Evolutionary conservation across 2,797 vertebrate genomes (phyloP).

Genomic region (Morus bassanus): DNA sequence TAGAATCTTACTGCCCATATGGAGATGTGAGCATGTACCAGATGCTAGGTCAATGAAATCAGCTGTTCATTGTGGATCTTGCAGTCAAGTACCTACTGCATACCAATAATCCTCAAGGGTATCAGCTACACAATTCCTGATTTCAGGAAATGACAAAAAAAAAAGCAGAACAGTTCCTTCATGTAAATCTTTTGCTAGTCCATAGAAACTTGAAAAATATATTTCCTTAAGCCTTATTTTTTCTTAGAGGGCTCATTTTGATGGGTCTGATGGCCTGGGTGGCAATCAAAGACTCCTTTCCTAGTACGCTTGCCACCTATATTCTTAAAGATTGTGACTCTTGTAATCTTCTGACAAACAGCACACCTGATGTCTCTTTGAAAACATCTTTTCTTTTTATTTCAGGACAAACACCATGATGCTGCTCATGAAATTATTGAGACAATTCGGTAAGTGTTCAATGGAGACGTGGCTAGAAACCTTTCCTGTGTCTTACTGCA

Average conservation of each 20-base stretch:
- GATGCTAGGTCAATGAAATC: background rate
- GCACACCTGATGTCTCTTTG: background rate
- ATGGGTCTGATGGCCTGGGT: background rate
- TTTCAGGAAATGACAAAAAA: background rate
- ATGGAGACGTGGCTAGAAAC: background rate
- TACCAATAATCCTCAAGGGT: background rate
- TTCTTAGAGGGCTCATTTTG: background rate
- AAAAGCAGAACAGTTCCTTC: background rate
- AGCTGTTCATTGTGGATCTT: background rate
- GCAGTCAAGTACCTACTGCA: background rate
- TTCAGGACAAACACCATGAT: slow-evolving; percentile 99
- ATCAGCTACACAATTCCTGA: background rate
- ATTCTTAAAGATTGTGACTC: background rate
- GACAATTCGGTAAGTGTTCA: slow-evolving; percentile 90
- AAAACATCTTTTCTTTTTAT: slow-evolving; percentile 30
- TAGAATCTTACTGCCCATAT: background rate
- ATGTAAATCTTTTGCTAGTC: background rate
- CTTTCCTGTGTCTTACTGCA: background rate
- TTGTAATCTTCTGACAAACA: background rate
- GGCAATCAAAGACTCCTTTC: background rate
- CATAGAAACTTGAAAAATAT: background rate
- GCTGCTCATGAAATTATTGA: slow-evolving; percentile 99
- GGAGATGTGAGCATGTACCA: background rate
- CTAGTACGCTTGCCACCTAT: background rate
- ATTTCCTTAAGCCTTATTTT: background rate